phyloP scores from a whole-genome alignment of 2,797 vertebrate genomes.

The Melanotaenia parkinsoni region DNA sequence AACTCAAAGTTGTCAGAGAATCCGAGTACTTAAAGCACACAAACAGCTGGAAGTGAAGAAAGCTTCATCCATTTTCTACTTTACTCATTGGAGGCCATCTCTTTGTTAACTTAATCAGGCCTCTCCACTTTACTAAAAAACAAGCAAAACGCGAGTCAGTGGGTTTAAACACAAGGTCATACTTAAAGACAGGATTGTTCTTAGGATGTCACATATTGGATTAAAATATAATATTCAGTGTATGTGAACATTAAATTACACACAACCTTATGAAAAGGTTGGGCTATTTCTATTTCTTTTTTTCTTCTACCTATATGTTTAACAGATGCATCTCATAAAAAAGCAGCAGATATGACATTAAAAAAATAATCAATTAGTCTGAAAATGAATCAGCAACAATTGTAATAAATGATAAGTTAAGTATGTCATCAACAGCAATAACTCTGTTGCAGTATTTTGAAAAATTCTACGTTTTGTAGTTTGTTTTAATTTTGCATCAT shows the following conservation, averaged over 20 bases:
- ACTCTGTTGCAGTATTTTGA: no score
- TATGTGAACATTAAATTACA: background rate
- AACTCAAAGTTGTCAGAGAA: conserved; percentile 2
- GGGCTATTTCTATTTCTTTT: background rate
- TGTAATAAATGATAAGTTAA: no score
- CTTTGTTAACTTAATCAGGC: background rate
- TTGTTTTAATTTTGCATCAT: no score
- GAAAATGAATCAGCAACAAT: no score
- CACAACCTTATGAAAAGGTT: no score
- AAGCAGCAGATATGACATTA: background rate
- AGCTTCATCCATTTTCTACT: background rate
- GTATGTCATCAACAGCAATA: no score
- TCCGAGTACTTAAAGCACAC: background rate
- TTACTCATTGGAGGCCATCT: background rate
- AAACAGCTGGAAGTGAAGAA: background rate
- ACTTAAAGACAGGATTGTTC: background rate
- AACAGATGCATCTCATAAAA: background rate
- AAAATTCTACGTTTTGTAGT: no score
- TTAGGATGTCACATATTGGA: background rate
- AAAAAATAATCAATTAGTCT: background rate
- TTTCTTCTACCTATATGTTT: background rate
- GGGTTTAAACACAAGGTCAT: background rate
- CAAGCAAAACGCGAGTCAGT: background rate
- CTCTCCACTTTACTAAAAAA: background rate
- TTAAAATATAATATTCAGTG: background rate